Evolutionary conservation across 2,113 vertebrate genomes (phyloP).

Genomic region (Calypte anna): DNA sequence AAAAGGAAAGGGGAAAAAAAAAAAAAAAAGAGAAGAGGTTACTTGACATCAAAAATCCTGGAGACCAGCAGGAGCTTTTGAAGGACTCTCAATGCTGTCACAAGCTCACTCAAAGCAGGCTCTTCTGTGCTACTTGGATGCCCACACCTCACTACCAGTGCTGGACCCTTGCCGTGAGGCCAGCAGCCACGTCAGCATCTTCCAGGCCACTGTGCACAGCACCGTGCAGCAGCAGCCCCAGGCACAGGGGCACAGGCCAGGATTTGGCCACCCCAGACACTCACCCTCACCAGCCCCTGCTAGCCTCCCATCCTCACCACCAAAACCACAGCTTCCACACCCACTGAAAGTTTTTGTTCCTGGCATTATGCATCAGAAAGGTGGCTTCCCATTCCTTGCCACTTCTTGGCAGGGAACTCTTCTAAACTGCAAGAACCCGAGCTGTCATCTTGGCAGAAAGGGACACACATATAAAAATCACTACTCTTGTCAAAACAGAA

Average conservation of each 20-base stretch:
- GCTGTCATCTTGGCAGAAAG: slow-evolving; percentile 63
- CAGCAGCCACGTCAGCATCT: neutral
- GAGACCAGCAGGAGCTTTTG: neutral
- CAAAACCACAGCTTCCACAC: neutral
- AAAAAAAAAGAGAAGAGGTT: neutral
- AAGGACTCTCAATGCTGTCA: neutral
- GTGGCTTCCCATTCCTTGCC: neutral
- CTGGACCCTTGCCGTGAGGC: fast-evolving
- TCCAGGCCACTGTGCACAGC: neutral
- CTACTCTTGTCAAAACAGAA: slow-evolving; percentile 68
- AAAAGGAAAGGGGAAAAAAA: neutral
- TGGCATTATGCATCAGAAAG: neutral
- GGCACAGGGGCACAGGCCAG: fast-evolving
- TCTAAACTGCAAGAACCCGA: slow-evolving; percentile 41
- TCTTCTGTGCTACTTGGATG: neutral
- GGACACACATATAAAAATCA: slow-evolving; percentile 44
- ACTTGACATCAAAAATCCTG: neutral
- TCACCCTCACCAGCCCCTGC: neutral
- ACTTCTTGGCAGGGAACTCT: slow-evolving; percentile 21
- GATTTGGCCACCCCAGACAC: neutral
- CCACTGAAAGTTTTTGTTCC: neutral
- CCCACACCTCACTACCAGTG: neutral
- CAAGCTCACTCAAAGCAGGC: neutral
- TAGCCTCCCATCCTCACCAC: neutral
- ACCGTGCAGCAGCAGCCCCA: neutral